Percentiles rank a stretch among this genome's conserved stretches.
phyloP scores from a whole-genome alignment of 2,113 vertebrate species.

The Corythoichthys intestinalis region DNA sequence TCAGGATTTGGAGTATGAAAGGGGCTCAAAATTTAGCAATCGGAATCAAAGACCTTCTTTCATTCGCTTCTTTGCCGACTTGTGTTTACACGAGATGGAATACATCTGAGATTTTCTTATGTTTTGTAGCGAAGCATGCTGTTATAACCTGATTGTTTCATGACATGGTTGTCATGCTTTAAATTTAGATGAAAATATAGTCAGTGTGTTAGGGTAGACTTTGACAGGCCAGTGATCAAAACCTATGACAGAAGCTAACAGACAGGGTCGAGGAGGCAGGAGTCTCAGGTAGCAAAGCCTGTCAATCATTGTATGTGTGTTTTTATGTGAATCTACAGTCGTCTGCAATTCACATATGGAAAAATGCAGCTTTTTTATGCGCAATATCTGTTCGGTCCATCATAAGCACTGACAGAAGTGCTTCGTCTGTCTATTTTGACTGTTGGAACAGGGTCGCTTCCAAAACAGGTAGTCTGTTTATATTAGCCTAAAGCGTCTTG shows the following conservation, averaged over 20 bases:
- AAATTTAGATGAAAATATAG: not conserved
- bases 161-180: not conserved
- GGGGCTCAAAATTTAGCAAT: constrained; percentile 43
- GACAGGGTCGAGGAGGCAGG: constrained; percentile 27
- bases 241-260: constrained; percentile 62
- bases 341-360: constrained; percentile 23
- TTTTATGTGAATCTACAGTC: constrained; percentile 2
- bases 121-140: not conserved
- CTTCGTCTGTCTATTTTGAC: constrained; percentile 32
- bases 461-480: constrained; percentile 26
- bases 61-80: constrained; percentile 59
- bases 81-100: not conserved
- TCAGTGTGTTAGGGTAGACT: constrained; percentile 49
- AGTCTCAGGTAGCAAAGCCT: constrained; percentile 66
- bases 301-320: constrained; percentile 47
- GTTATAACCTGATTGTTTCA: not conserved
- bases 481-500: constrained; percentile 17
- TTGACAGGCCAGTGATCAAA: constrained; percentile 91
- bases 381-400: constrained; percentile 37
- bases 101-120: not conserved
- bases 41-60: constrained; percentile 70
- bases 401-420: constrained; percentile 41
- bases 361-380: constrained; percentile 29
- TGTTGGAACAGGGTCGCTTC: constrained; percentile 35
- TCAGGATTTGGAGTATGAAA: constrained; percentile 8